These are phyloP conservation scores for Rotaria magnacalcarata DNA, from an alignment of 2,888 invertebrate species.

Conservation along the genomic window DNA sequence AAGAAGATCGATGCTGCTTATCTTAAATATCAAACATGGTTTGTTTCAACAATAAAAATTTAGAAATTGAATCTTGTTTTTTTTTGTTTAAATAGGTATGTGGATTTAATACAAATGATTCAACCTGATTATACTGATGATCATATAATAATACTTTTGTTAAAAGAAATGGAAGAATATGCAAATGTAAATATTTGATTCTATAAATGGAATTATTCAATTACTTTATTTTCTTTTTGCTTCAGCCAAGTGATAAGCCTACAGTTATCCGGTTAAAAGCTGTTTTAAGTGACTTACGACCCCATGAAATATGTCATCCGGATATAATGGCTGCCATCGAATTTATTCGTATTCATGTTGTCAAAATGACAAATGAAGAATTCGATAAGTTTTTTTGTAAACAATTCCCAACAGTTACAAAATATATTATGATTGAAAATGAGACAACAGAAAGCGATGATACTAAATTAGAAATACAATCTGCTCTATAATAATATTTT, in stretches of 20 bases:
- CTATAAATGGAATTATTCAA: background rate
- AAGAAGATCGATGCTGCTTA: background rate
- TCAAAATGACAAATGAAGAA: slow-evolving; percentile 56
- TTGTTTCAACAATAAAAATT: background rate
- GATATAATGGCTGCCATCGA: slow-evolving; percentile 57
- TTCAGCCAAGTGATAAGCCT: background rate
- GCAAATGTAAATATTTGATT: background rate
- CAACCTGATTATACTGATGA: background rate
- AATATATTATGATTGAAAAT: background rate
- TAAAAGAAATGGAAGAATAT: slow-evolving; percentile 8
- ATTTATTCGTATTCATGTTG: slow-evolving; percentile 56
- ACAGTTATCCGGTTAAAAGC: background rate
- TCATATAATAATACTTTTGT: background rate
- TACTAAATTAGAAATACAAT: background rate
- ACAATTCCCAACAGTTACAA: slow-evolving; percentile 4
- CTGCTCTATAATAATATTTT: background rate
- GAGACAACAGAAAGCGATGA: background rate
- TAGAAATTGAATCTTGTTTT: background rate
- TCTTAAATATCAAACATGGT: slow-evolving; percentile 28
- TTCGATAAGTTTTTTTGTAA: slow-evolving; percentile 56
- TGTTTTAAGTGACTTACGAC: slow-evolving; percentile 53
- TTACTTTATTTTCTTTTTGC: background rate
- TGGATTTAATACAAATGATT: background rate
- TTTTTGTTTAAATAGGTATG: background rate
- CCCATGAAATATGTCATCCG: slow-evolving; percentile 58